phyloP scores from a whole-genome alignment of 2,113 vertebrate species.

The Antidorcas marsupialis region DNA sequence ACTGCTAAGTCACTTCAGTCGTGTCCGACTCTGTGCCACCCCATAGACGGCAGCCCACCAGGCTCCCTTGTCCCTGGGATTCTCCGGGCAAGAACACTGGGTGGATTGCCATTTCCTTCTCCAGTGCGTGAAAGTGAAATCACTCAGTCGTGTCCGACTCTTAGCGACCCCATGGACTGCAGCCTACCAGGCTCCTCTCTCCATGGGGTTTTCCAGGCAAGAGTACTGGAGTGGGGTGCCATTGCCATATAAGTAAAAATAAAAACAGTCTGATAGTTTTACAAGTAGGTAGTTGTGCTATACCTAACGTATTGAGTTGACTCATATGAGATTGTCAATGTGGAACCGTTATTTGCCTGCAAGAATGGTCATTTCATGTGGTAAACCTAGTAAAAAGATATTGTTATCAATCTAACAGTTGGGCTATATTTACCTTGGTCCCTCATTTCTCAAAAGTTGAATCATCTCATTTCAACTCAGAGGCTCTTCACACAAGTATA shows the following conservation, averaged over 20 bases:
- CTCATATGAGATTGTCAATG: neutral
- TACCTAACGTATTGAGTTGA: neutral
- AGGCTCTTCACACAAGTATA: neutral
- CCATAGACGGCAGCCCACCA: no score
- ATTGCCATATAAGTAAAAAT: neutral
- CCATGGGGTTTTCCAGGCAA: no score
- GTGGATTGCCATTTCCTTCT: no score
- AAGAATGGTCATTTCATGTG: neutral
- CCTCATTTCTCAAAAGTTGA: neutral
- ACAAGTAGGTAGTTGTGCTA: neutral
- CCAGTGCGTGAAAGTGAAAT: no score
- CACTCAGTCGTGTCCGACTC: no score
- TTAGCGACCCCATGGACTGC: no score
- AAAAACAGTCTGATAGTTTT: neutral
- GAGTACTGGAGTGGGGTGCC: no score
- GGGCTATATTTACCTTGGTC: neutral
- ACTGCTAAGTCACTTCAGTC: no score
- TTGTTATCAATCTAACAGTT: neutral
- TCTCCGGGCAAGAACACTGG: no score
- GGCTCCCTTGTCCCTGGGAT: no score
- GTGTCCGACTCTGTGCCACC: no score
- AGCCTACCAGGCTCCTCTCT: no score
- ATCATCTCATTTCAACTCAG: neutral
- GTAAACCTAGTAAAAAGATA: neutral
- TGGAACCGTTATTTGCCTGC: neutral